These are phyloP conservation scores for Nemopilema nomurai DNA, from an alignment of 30 jellyfish, hydroid and myxozoan species.

Conservation along the genomic window DNA sequence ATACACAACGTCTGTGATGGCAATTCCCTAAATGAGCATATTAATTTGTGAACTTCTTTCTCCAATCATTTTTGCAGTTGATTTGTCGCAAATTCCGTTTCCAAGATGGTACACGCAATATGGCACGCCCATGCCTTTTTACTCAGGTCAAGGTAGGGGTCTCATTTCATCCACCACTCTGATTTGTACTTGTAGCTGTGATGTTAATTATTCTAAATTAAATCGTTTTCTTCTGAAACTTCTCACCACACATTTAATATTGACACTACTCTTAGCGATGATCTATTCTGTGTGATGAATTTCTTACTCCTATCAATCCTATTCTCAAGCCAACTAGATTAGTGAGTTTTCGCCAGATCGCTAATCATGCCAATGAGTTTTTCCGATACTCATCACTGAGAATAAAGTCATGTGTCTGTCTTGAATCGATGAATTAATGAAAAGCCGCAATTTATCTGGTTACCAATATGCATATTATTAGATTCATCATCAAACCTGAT, in stretches of 20 bases:
- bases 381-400: background rate
- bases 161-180: background rate
- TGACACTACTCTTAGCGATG: background rate
- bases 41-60: background rate
- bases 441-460: background rate
- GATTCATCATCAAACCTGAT: background rate
- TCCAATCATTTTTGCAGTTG: conserved; percentile 40
- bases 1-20: no score
- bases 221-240: background rate
- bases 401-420: no score
- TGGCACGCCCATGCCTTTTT: conserved; percentile 60
- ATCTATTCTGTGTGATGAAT: background rate
- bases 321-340: background rate
- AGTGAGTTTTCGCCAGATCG: background rate
- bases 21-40: background rate
- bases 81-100: conserved; percentile 67
- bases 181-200: background rate
- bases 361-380: background rate
- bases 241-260: background rate
- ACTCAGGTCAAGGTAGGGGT: conserved; percentile 52
- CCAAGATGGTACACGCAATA: conserved; percentile 67
- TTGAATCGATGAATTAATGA: no score
- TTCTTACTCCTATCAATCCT: background rate
- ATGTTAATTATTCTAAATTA: background rate
- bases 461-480: background rate